Conservation (phyloP, 2,797 vertebrate genomes). For the Poecilia gillii region DNA sequence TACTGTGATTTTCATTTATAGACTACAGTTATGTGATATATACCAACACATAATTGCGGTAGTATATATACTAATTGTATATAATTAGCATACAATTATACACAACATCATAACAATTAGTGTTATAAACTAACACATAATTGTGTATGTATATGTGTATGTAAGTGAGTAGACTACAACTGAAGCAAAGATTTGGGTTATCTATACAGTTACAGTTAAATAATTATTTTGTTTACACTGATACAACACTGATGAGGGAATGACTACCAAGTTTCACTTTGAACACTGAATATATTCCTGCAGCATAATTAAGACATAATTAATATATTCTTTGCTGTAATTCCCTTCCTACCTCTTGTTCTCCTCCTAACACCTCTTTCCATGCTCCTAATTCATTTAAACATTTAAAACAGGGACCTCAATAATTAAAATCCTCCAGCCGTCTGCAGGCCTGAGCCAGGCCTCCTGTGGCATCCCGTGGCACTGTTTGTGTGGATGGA, state of each 20-base stretch:
- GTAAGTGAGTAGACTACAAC: too few species aligned
- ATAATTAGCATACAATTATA: too few species aligned
- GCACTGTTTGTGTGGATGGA: slow-evolving; percentile 75
- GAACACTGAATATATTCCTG: slow-evolving; percentile 14
- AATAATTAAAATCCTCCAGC: slow-evolving; percentile 76
- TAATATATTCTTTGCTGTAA: slow-evolving; percentile 38
- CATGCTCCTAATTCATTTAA: slow-evolving; percentile 70
- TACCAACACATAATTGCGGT: too few species aligned
- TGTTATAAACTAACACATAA: too few species aligned
- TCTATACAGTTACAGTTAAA: neutral
- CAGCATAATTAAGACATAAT: slow-evolving; percentile 48
- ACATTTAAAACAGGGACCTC: slow-evolving; percentile 72
- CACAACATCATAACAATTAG: too few species aligned
- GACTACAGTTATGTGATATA: neutral
- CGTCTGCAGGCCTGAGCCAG: slow-evolving; percentile 46
- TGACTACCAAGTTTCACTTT: slow-evolving; percentile 12
- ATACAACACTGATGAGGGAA: slow-evolving; percentile 9
- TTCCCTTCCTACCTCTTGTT: slow-evolving; percentile 38
- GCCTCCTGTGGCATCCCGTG: slow-evolving; percentile 49
- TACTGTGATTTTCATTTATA: neutral
- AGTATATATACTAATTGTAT: too few species aligned
- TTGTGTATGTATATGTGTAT: too few species aligned
- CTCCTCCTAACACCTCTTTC: slow-evolving; percentile 62
- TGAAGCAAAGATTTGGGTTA: too few species aligned
- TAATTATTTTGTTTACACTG: neutral